Base-by-base conservation (phyloP, 2,113 vertebrate species). In the Cebidichthys violaceus region DNA sequence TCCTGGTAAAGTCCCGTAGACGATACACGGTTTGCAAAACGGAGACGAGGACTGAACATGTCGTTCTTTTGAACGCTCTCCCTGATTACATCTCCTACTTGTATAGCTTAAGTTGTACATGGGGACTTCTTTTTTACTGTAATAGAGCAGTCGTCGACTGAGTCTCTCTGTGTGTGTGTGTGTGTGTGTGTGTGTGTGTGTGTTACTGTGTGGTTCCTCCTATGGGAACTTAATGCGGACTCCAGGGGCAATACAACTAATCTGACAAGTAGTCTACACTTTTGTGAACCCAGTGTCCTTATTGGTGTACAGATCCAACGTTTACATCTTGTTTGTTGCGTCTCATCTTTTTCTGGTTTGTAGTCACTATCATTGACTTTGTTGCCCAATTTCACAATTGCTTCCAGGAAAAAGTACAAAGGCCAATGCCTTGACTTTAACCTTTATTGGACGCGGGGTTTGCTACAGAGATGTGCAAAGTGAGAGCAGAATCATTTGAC, bases 21-120 rank as follows among this genome's bases (percentile, higher is more conserved):
- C 81, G 66, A 77, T 83, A 66, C 39, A 62, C 37, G 77, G 57
- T 59, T 18, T n/a, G 57, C 57, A 64, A 79, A 79, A 37, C 6
- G 1, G 52, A 61, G 72, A 77, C 75, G 9, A n/a, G 41, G 39
- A 64, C 50, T 27, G 18, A 67, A 33, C 35, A 39, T 73, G 50
- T 64, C 31, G 1, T 73, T 57, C n/a, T 74, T 62, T 39, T 72
- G 37, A 74, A 76, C 9, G 27, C 22, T 24, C 68, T 60, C 60
- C 59, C 61, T 59, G 60, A 45, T 70, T 43, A 64, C 75, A 14
- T 75, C 61, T 47, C 57, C 35, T 2, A 1, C 20, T 72, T 74
- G 24, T 6, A 33, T n/a, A 11, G 41, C 47, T 64, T 9, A 22
- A 33, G 41, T 37, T 50, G 27, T 45, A 20, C 27, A 39, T 68